phyloP scores from a whole-genome alignment of 2,113 vertebrate species.

The Ictidomys tridecemlineatus region DNA sequence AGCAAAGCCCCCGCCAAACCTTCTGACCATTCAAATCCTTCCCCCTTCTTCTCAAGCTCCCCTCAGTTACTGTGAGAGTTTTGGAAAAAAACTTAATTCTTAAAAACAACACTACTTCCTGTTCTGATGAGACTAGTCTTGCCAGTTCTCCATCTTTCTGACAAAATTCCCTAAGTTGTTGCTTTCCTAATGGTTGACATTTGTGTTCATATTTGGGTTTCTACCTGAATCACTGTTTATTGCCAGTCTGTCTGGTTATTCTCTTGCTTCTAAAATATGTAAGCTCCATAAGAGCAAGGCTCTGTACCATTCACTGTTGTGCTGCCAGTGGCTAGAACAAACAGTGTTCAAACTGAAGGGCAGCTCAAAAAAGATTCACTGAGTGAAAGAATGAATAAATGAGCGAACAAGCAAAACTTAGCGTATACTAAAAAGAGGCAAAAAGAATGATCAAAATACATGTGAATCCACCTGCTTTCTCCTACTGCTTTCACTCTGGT shows the following conservation, averaged over 20 bases:
- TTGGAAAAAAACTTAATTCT: not conserved
- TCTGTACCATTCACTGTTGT: not conserved
- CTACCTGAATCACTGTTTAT: not conserved
- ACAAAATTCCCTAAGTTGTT: not conserved
- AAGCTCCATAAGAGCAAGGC: not conserved
- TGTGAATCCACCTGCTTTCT: too few relatives aligned
- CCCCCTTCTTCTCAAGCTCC: not conserved
- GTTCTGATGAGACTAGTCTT: slow-evolving; percentile 19
- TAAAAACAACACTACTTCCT: not conserved
- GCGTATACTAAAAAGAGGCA: not conserved
- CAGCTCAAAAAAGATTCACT: not conserved
- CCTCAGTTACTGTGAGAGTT: not conserved
- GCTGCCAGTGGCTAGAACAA: not conserved
- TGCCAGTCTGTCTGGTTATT: not conserved
- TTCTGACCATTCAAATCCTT: not conserved
- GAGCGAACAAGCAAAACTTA: not conserved
- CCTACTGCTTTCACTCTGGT: too few relatives aligned
- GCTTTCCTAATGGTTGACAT: not conserved
- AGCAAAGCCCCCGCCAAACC: not conserved
- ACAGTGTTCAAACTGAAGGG: not conserved
- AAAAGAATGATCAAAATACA: not conserved
- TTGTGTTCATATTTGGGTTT: not conserved
- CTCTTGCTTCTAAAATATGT: not conserved
- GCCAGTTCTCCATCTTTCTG: not conserved
- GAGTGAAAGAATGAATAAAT: not conserved